A percentile compares a stretch with the other conserved stretches of the same genome.
Conservation (phyloP, 2,113 vertebrate genomes). For the Gymnogyps californianus region DNA sequence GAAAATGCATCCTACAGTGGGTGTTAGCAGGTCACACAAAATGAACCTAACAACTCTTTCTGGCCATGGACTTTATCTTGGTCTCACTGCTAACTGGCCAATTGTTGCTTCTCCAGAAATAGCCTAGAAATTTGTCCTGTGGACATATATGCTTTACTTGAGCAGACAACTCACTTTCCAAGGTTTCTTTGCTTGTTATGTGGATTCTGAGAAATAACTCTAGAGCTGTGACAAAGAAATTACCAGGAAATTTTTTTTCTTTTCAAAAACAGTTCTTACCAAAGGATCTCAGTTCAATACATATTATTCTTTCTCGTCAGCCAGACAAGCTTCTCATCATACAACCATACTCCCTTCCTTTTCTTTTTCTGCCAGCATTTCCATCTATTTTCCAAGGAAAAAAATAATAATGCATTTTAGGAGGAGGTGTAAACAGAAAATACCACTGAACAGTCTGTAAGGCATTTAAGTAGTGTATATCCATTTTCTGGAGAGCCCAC, state of each 20-base stretch:
- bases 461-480: not conserved
- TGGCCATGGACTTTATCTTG: not conserved
- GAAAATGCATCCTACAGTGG: not conserved
- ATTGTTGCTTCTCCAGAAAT: not conserved
- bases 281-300: not conserved
- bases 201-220: not conserved
- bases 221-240: not conserved
- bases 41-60: not conserved
- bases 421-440: not conserved
- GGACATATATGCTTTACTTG: not conserved
- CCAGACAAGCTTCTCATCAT: not conserved
- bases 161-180: not conserved
- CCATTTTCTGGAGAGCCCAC: not conserved
- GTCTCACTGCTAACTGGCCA: not conserved
- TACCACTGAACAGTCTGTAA: not conserved
- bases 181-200: not conserved
- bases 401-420: not conserved
- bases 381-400: not conserved
- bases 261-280: not conserved
- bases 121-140: too few species aligned
- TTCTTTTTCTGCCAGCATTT: not conserved
- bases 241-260: not conserved
- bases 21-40: not conserved
- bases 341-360: not conserved
- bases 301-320: not conserved